A percentile compares a stretch with the other conserved stretches of the same genome.
Evolutionary conservation across 2,888 invertebrate genomes (phyloP).

Genomic region (Rotaria magnacalcarata): DNA sequence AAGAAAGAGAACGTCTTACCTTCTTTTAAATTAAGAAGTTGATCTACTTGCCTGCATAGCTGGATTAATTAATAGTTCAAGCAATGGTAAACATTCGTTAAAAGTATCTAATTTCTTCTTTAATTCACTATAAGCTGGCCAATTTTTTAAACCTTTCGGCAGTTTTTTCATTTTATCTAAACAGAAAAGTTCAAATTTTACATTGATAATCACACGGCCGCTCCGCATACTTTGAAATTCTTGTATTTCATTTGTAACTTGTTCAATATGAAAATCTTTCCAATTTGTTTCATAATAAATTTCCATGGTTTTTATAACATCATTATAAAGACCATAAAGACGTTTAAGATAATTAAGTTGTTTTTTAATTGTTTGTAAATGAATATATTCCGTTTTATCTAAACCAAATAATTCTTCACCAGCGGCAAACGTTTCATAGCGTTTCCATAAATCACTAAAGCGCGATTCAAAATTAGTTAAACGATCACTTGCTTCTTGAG

Average conservation of each 20-base stretch:
- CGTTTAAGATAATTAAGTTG: slow-evolving; percentile 24
- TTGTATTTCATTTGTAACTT: not conserved
- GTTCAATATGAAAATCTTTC: slow-evolving; percentile 13
- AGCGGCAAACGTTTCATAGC: slow-evolving; percentile 83
- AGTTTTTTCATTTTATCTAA: slow-evolving; percentile 68
- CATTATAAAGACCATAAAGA: slow-evolving; percentile 5
- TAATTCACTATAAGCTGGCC: slow-evolving; percentile 74
- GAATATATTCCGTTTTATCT: not conserved
- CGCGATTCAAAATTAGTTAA: slow-evolving; percentile 72
- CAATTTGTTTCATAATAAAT: slow-evolving; percentile 4
- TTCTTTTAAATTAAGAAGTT: slow-evolving; percentile 55
- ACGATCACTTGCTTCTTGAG: slow-evolving; percentile 85
- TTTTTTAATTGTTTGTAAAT: slow-evolving; percentile 15
- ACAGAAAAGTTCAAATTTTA: slow-evolving; percentile 55
- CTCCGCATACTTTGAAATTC: slow-evolving; percentile 3
- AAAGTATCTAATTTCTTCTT: slow-evolving; percentile 70
- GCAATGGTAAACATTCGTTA: slow-evolving; percentile 88
- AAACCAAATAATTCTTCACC: slow-evolving; percentile 93
- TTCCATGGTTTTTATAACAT: not conserved
- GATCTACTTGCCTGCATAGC: slow-evolving; percentile 83
- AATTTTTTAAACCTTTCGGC: slow-evolving; percentile 80
- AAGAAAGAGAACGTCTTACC: not conserved
- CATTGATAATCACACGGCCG: too few species aligned
- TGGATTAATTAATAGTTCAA: slow-evolving; percentile 91
- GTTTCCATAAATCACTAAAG: slow-evolving; percentile 92